A percentile compares a stretch with the other conserved stretches of the same genome.
These are phyloP conservation scores for Anorthoa munda DNA, from an alignment of 2,888 invertebrate genomes.

Conservation along the genomic window DNA sequence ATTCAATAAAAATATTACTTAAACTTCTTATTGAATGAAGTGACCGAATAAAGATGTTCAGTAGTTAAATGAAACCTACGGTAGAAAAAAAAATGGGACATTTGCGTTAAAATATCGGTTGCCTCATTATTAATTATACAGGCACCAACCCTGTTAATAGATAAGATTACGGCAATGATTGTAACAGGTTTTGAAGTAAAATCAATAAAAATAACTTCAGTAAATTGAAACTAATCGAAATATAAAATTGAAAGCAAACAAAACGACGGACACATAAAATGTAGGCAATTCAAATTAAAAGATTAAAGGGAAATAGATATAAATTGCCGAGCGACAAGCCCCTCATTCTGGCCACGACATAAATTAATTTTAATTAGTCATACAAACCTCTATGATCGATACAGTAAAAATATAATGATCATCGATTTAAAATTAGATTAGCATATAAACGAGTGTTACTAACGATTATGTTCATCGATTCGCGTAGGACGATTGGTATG, in stretches of 20 bases:
- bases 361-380: constrained; percentile 67
- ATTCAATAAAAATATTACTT: constrained; percentile 33
- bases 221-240: constrained; percentile 38
- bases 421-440: constrained; percentile 62
- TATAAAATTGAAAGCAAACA: constrained; percentile 61
- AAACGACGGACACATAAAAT: constrained; percentile 48
- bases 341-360: constrained; percentile 51
- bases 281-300: constrained; percentile 60
- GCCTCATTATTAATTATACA: background rate
- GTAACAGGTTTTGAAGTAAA: constrained; percentile 30
- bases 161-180: background rate
- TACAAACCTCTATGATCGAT: constrained; percentile 51
- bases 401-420: constrained; percentile 56
- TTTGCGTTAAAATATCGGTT: background rate
- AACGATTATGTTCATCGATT: constrained; percentile 59
- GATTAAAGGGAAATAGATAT: constrained; percentile 59
- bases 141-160: background rate
- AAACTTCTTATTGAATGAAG: constrained; percentile 17
- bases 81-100: no score
- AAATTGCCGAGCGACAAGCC: constrained; percentile 54
- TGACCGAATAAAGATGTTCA: constrained; percentile 12
- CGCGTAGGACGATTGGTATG: constrained; percentile 55
- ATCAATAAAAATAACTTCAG: constrained; percentile 35
- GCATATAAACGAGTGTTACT: constrained; percentile 58
- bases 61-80: background rate